Conservation (phyloP, 2,888 invertebrate species). For the Caenorhabditis sinica region DNA sequence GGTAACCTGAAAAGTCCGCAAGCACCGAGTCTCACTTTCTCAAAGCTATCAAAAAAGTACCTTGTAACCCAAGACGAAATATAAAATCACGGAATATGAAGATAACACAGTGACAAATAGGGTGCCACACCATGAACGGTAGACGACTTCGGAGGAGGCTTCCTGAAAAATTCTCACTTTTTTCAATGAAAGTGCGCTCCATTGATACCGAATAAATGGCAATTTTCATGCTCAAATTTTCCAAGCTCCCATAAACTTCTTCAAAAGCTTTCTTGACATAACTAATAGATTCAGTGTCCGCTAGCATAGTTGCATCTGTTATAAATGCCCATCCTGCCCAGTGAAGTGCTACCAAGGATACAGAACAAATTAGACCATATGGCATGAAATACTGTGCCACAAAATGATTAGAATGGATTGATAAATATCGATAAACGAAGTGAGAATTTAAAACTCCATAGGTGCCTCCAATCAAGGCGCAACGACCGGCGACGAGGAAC, state of each 20-base stretch:
- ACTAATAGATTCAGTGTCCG: neutral
- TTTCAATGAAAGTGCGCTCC: neutral
- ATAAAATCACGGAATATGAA: slow-evolving; percentile 9
- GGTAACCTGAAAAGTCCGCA: too few species aligned
- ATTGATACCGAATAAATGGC: neutral
- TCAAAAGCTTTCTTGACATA: neutral
- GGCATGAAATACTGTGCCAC: neutral
- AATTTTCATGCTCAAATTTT: neutral
- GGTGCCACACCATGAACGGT: slow-evolving; percentile 6
- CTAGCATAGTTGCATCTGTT: neutral
- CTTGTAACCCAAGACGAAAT: slow-evolving; percentile 27
- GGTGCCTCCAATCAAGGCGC: neutral
- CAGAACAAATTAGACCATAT: neutral
- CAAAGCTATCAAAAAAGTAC: too few species aligned
- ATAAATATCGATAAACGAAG: slow-evolving; percentile 3
- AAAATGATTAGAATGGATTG: neutral
- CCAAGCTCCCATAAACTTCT: neutral
- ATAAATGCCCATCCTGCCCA: neutral
- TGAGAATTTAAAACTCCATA: slow-evolving; percentile 19
- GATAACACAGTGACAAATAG: neutral
- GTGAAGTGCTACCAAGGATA: neutral
- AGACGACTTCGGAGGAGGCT: neutral
- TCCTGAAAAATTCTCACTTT: slow-evolving; percentile 23
- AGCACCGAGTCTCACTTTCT: too few species aligned
- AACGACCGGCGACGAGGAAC: neutral